Base-by-base conservation (phyloP, 2,888 invertebrate species). In the Zeuzera pyrina region DNA sequence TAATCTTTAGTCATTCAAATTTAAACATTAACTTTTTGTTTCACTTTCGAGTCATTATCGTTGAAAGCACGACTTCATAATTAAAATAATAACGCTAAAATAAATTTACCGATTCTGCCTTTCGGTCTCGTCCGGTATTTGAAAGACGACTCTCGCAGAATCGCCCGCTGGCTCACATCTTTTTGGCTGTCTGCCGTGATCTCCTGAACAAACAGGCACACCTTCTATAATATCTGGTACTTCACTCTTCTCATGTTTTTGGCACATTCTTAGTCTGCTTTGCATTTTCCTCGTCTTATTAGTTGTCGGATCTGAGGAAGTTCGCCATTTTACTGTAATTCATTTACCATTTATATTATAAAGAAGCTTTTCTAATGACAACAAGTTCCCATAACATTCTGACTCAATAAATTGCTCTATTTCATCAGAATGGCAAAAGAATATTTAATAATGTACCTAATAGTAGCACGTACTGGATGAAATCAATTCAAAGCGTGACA, bases 191-290 rank as follows among this genome's bases (percentile, higher is more conserved):
- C 66, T 54, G 4, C 55, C 54, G 31, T 71, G 64, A 30, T 76
- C 76, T 3, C 67, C 71, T 1, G 78, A 69, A 35, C 84, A 84
- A 1, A 79, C 84, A 1, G 84, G 84, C 2, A 85, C 84, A 0
- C 81, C 84, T 35, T 85, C 84, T 12, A 85, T 85, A 2, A 85
- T 85, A 34, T 85, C 84, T 1, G 84, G 84, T 2, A 84, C 84
- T 43, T 84, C 84, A 15, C 57, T 79, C 45, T 84, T 84, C 43
- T 85, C 84, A 26, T 77, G 64, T 37, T 77, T 77, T 42, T 66
- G 76, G 41, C 81, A 77, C 41, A 71, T 63, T 3, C 79, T 63
- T 8, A 76, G 49, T 19, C 83, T 62, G 4, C 68, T 62, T 39
- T 76, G 74, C 1, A 68, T 51, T 34, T 83, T 78, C 43, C 66